Base-by-base conservation (phyloP, 2,113 vertebrate species). In the Empidonax traillii region DNA sequence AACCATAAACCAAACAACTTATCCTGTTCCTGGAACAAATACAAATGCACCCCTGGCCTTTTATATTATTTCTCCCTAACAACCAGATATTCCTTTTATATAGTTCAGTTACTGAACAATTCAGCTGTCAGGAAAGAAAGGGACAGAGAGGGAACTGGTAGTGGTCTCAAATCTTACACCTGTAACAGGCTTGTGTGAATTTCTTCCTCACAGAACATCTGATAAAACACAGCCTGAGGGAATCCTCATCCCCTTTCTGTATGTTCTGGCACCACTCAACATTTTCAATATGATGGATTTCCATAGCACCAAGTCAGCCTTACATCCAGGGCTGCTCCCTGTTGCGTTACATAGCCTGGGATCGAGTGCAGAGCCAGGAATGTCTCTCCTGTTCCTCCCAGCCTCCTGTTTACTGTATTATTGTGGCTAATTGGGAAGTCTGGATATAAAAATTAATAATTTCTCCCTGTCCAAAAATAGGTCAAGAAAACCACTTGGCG, bases 381-480 rank as follows among this genome's bases (percentile, higher is more conserved):
- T 14, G 12, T 63, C 49, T 18, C 43, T 89, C 23, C 46, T 83
- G 33, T 73, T 85, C 35, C 15, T 78, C 72, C 28, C 44, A 62
- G 58, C 28, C 53, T 80, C 65, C 27, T 59, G 30, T 55, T 93
- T 44, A 62, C 80, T 93, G 53, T 56, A 52, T 75, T 86, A n/a
- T 25, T 12, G 16, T 14, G 37, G 63, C 59, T 71, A 47, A 65
- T 3, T 56, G 31, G 65, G 49, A 86, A 89, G 24, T 27, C 56
- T 61, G 37, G 31, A 27, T 87, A 76, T 21, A 82, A 92, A 93
- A 94, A 71, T 41, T 83, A 90, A 58, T 63, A 63, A 87, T 84
- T 78, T 58, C 22, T 87, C 39, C n/a, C 44, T 69, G 86, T 73
- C 80, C 88, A 93, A 69, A 96, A 93, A 80, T 58, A 95, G 92